Percentiles rank a stretch among this genome's conserved stretches.
phyloP scores from a whole-genome alignment of 2,797 vertebrate species.

The Leptodactylus fallax region DNA sequence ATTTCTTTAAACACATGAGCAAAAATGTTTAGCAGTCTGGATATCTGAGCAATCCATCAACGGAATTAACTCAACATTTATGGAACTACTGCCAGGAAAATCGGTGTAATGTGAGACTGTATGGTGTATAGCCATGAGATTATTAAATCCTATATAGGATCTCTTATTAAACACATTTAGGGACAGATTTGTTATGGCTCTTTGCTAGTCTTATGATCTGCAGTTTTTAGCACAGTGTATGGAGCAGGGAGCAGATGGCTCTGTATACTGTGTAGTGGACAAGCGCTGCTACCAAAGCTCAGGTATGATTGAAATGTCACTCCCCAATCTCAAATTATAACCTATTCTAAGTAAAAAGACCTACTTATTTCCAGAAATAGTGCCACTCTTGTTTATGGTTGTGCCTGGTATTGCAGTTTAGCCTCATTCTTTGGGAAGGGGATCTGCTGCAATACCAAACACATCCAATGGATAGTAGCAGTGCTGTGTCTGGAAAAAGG shows the following conservation, averaged over 20 bases:
- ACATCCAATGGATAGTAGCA: not conserved
- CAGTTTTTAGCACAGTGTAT: too few relatives aligned
- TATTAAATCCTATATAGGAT: not conserved
- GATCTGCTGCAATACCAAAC: not conserved
- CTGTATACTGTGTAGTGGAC: too few relatives aligned
- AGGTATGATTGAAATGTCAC: too few relatives aligned
- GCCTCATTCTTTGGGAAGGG: not conserved
- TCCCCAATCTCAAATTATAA: too few relatives aligned
- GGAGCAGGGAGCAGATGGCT: too few relatives aligned
- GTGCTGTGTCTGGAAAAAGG: not conserved
- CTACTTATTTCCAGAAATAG: not conserved
- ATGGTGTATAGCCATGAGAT: not conserved
- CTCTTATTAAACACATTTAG: not conserved
- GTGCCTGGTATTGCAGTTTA: not conserved
- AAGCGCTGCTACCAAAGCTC: too few relatives aligned
- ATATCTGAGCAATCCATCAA: conserved; percentile 60
- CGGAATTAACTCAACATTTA: conserved; percentile 56
- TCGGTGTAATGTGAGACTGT: not conserved
- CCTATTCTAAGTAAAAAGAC: too few relatives aligned
- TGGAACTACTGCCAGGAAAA: conserved; percentile 65
- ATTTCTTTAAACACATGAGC: conserved; percentile 46
- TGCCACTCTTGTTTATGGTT: not conserved
- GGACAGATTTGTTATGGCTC: too few relatives aligned
- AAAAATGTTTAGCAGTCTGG: conserved; percentile 49
- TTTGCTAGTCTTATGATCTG: too few relatives aligned